Evolutionary conservation across 1,140 invertebrate species (phyloP).

Genomic region (Diuraphis noxia): DNA sequence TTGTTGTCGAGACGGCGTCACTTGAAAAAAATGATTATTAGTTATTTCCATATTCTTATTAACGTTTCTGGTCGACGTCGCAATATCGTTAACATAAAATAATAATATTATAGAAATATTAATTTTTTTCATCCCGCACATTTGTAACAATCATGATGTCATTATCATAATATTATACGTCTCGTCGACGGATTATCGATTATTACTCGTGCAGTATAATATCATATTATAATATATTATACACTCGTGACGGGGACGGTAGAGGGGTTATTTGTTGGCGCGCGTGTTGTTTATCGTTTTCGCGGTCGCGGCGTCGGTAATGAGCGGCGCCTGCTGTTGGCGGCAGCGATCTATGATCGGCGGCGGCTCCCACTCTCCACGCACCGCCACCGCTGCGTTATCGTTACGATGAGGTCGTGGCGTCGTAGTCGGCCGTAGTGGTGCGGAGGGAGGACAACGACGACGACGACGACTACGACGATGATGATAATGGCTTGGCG

Average conservation of each 20-base stretch:
- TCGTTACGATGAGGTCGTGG: neutral
- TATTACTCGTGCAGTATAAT: neutral
- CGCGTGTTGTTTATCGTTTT: slow-evolving; percentile 48
- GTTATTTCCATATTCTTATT: neutral
- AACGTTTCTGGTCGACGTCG: neutral
- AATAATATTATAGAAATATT: neutral
- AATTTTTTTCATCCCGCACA: neutral
- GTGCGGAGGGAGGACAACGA: neutral
- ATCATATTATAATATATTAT: neutral
- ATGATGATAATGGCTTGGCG: slow-evolving; percentile 8
- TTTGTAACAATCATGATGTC: neutral
- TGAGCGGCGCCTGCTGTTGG: slow-evolving; percentile 50
- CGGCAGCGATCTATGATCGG: slow-evolving; percentile 10
- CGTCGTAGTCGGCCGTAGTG: neutral
- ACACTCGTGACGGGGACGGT: neutral
- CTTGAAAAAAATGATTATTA: neutral
- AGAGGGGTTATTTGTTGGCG: neutral
- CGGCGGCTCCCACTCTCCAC: neutral
- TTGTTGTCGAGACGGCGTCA: neutral
- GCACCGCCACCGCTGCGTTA: neutral
- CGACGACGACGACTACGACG: too few relatives aligned
- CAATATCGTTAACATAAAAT: neutral
- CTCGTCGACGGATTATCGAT: neutral
- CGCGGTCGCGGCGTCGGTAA: slow-evolving; percentile 44
- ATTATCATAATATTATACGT: neutral